Evolutionary conservation across 2,113 vertebrate genomes (phyloP).

Genomic region (Pelodiscus sinensis): DNA sequence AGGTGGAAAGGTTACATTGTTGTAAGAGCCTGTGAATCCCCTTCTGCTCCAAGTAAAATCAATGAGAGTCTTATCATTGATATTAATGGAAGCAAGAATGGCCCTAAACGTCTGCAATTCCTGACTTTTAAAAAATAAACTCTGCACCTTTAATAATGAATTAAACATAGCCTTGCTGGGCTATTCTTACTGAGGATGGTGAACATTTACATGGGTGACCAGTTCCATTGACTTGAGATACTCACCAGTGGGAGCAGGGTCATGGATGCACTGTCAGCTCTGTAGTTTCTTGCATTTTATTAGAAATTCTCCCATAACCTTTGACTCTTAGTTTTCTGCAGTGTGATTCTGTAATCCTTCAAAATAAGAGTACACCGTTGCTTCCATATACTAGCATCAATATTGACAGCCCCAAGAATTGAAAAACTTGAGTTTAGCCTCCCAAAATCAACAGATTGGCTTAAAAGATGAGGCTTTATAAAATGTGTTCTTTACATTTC

Average conservation of each 20-base stretch:
- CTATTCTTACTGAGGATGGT: not conserved
- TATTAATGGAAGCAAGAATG: not conserved
- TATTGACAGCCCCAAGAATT: not conserved
- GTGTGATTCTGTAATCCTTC: not conserved
- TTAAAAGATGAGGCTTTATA: not conserved
- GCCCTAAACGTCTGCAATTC: not conserved
- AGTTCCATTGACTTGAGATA: not conserved
- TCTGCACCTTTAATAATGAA: not conserved
- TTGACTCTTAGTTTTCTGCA: not conserved
- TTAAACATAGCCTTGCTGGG: not conserved
- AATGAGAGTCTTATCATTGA: not conserved
- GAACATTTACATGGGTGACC: not conserved
- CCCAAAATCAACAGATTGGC: not conserved
- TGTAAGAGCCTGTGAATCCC: not conserved
- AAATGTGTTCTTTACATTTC: not conserved
- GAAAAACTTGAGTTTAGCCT: not conserved
- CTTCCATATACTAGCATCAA: not conserved
- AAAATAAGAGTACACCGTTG: not conserved
- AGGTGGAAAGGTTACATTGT: not conserved
- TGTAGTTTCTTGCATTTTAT: not conserved
- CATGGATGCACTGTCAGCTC: not conserved
- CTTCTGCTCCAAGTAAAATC: not conserved
- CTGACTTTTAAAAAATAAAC: not conserved
- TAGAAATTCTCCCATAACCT: not conserved
- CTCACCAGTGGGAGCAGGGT: not conserved